phyloP scores from a whole-genome alignment of 1,140 invertebrate species.

The Potamilus streckersoni region DNA sequence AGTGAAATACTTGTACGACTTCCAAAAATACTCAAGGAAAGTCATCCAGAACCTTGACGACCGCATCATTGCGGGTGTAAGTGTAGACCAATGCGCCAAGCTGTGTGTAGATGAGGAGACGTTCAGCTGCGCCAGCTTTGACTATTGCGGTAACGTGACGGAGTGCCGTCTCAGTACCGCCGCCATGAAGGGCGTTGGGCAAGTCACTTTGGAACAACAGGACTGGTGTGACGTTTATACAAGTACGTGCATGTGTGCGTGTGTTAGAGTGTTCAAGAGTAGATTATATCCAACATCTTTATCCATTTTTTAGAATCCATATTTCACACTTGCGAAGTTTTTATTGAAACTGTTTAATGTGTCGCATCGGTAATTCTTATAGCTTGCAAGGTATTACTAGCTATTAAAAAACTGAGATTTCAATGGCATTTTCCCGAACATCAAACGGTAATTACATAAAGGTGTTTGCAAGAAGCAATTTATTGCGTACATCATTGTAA shows the following conservation, averaged over 20 bases:
- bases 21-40: slow-evolving; percentile 30
- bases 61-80: slow-evolving; percentile 42
- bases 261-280: background rate
- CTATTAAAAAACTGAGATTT: too few relatives aligned
- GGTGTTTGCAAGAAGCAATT: too few relatives aligned
- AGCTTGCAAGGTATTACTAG: too few relatives aligned
- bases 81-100: slow-evolving; percentile 51
- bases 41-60: slow-evolving; percentile 37
- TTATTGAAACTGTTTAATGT: too few relatives aligned
- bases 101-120: slow-evolving; percentile 48
- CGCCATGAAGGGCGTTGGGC: slow-evolving; percentile 38
- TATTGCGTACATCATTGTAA: too few relatives aligned
- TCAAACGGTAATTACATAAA: too few relatives aligned
- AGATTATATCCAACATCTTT: background rate
- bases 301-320: too few relatives aligned
- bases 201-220: slow-evolving; percentile 39
- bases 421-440: too few relatives aligned
- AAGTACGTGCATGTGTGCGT: slow-evolving; percentile 38
- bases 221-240: slow-evolving; percentile 50
- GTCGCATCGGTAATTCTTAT: too few relatives aligned
- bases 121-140: slow-evolving; percentile 49
- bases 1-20: slow-evolving; percentile 55
- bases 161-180: slow-evolving; percentile 45
- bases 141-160: slow-evolving; percentile 50
- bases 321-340: too few relatives aligned